Percentiles rank a stretch among this genome's conserved stretches.
Evolutionary conservation across 1,140 invertebrate genomes (phyloP).

Genomic region (Drosophila lacertosa): DNA sequence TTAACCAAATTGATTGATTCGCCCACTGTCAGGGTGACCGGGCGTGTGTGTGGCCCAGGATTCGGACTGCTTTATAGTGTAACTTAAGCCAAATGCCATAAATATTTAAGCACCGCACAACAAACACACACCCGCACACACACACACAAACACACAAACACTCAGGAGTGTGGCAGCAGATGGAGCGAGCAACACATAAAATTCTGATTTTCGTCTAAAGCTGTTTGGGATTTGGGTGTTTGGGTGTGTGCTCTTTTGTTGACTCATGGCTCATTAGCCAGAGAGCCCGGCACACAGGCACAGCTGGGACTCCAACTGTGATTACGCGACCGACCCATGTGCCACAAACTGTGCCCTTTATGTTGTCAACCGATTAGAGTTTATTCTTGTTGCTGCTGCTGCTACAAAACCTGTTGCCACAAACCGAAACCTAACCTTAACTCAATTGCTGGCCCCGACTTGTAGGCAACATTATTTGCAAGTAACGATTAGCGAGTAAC

Average conservation of each 20-base stretch:
- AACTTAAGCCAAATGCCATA: conserved; percentile 56
- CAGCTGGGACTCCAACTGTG: conserved; percentile 2
- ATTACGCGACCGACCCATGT: not conserved
- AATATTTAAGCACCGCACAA: conserved; percentile 56
- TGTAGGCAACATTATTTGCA: too few species aligned
- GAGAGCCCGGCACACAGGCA: conserved; percentile 6
- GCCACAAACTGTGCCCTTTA: not conserved
- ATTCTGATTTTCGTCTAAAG: conserved; percentile 32
- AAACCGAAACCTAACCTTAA: not conserved
- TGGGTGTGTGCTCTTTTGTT: conserved; percentile 26
- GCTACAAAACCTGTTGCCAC: too few species aligned
- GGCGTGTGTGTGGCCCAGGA: not conserved
- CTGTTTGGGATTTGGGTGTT: not conserved
- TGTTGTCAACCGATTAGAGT: not conserved
- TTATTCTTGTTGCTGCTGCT: not conserved
- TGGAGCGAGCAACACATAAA: conserved; percentile 15
- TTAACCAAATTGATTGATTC: conserved; percentile 40
- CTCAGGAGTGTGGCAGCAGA: not conserved
- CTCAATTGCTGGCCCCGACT: too few species aligned
- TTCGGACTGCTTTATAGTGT: conserved; percentile 15
- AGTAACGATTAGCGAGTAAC: not conserved
- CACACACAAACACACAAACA: conserved; percentile 13
- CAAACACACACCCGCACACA: conserved; percentile 5
- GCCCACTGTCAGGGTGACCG: not conserved
- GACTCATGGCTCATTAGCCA: conserved; percentile 64